Evolutionary conservation across 2,113 vertebrate species (phyloP).

Genomic region (Daphoenositta chrysoptera): DNA sequence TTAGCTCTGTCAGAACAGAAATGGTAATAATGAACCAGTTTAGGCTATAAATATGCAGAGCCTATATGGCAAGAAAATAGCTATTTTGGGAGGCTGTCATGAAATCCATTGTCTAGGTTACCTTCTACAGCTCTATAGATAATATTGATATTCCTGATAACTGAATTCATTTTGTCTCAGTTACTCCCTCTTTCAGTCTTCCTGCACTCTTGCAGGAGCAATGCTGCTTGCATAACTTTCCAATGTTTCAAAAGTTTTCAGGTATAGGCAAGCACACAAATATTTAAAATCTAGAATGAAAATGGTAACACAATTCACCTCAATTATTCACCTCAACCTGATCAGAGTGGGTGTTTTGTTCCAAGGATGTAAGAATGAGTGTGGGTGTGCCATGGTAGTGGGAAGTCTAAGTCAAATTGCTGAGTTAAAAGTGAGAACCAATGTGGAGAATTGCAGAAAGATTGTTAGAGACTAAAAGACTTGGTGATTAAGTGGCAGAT

Average conservation of each 20-base stretch:
- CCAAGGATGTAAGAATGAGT: background rate
- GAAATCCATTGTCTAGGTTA: background rate
- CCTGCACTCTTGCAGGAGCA: accelerated
- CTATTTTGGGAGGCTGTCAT: background rate
- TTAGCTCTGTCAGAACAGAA: background rate
- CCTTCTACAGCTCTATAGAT: background rate
- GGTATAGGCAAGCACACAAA: background rate
- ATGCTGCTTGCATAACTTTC: background rate
- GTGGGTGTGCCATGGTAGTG: background rate
- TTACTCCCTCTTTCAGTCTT: background rate
- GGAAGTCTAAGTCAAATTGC: background rate
- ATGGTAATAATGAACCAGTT: background rate
- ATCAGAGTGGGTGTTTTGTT: background rate
- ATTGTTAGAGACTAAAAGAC: background rate
- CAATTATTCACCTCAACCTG: background rate
- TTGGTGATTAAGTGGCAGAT: background rate
- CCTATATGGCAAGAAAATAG: background rate
- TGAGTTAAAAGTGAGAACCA: background rate
- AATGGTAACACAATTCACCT: background rate
- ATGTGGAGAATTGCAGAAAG: background rate
- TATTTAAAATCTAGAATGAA: background rate
- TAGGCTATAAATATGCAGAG: background rate
- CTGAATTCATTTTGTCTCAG: accelerated
- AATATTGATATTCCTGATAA: background rate
- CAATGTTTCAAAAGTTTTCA: background rate